Evolutionary conservation across 2,797 vertebrate genomes (phyloP).

Genomic region (Linurgus olivaceus): DNA sequence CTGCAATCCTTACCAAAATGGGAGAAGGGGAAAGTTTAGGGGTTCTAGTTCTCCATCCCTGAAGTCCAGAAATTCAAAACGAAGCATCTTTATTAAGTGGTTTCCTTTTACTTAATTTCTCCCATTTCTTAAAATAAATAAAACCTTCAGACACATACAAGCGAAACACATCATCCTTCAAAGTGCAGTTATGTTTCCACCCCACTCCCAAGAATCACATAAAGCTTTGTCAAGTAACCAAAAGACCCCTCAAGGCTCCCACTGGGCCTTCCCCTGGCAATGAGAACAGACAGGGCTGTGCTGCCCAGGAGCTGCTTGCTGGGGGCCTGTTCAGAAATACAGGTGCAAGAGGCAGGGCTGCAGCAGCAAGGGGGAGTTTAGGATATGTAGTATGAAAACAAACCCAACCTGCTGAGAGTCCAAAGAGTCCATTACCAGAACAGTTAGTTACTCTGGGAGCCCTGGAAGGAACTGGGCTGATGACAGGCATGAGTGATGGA

Average conservation of each 20-base stretch:
- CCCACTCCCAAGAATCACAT: conserved; percentile 50
- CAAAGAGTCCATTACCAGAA: neutral
- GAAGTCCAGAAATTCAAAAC: conserved; percentile 20
- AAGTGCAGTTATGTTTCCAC: conserved; percentile 57
- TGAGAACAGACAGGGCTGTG: neutral
- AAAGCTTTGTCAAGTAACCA: conserved; percentile 60
- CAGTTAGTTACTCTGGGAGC: neutral
- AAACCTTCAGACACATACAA: conserved; percentile 55
- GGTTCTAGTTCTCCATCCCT: neutral
- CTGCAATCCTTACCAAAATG: neutral
- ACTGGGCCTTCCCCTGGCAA: neutral
- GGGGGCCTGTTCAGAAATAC: neutral
- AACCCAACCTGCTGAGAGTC: neutral
- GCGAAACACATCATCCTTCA: conserved; percentile 45
- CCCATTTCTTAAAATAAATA: conserved; percentile 67
- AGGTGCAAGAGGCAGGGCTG: conserved; percentile 6
- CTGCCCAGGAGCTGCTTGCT: neutral
- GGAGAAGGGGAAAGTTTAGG: neutral
- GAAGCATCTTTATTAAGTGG: conserved; percentile 52
- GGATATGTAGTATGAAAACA: neutral
- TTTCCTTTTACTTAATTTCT: conserved; percentile 49
- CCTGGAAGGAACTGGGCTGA: neutral
- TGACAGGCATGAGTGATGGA: neutral
- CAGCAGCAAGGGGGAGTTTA: neutral
- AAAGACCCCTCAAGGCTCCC: neutral